These are phyloP conservation scores for Cercopithecus mona DNA, from an alignment of 2,113 vertebrate species.

Conservation along the genomic window DNA sequence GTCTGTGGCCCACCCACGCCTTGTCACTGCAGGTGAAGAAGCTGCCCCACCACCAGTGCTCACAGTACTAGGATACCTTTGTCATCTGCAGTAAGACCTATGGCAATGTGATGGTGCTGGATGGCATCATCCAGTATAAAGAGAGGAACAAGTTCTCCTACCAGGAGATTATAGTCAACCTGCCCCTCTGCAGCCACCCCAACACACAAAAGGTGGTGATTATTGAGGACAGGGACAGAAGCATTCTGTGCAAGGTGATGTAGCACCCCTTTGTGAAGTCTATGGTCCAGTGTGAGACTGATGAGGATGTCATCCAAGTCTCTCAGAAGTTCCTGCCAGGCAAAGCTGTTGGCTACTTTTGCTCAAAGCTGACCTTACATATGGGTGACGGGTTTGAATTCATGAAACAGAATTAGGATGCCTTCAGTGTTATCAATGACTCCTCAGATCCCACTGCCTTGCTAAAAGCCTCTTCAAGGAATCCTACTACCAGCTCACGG, in stretches of 20 bases:
- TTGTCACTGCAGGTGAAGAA: slow-evolving; percentile 90
- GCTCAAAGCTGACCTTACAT: slow-evolving; percentile 92
- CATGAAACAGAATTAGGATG: slow-evolving; percentile 96
- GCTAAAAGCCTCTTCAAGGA: slow-evolving; percentile 96
- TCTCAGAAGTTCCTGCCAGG: slow-evolving; percentile 95
- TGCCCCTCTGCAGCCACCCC: slow-evolving; percentile 91
- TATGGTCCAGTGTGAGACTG: not conserved
- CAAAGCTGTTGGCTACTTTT: slow-evolving; percentile 95
- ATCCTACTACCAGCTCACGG: slow-evolving; percentile 96
- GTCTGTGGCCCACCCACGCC: slow-evolving; percentile 89
- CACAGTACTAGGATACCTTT: not conserved
- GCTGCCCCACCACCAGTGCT: slow-evolving; percentile 84
- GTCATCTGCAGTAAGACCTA: slow-evolving; percentile 88
- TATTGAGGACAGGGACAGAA: slow-evolving; percentile 91
- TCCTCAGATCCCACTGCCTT: slow-evolving; percentile 93
- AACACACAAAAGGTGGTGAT: slow-evolving; percentile 91
- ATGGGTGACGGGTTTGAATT: slow-evolving; percentile 96
- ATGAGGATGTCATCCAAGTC: slow-evolving; percentile 95
- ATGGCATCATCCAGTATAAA: slow-evolving; percentile 92
- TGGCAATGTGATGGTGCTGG: slow-evolving; percentile 91
- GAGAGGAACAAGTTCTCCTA: slow-evolving; percentile 94
- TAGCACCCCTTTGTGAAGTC: slow-evolving; percentile 90
- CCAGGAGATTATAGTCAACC: slow-evolving; percentile 93
- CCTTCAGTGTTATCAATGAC: slow-evolving; percentile 95
- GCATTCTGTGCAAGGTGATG: slow-evolving; percentile 91